These are phyloP conservation scores for Brassicogethes aeneus DNA, from an alignment of 2,888 invertebrate species.

Conservation along the genomic window DNA sequence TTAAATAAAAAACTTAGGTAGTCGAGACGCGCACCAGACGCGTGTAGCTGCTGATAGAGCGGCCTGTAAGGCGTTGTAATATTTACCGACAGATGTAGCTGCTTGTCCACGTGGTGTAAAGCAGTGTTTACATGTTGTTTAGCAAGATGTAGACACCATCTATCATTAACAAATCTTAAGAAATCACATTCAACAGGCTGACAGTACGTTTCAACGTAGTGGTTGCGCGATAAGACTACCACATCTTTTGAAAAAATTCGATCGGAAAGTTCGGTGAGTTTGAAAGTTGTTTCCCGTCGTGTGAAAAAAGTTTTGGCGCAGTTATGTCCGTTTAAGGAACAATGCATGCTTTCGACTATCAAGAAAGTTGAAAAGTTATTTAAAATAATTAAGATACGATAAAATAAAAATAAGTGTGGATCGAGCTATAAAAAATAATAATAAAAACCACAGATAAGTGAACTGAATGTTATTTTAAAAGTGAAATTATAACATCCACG, in stretches of 20 bases:
- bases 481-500: not conserved
- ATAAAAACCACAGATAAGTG: not conserved
- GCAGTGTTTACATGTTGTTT: slow-evolving; percentile 1
- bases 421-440: not conserved
- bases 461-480: not conserved
- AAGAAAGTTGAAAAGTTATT: slow-evolving; percentile 2
- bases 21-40: no score
- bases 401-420: slow-evolving; percentile 1
- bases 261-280: not conserved
- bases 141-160: slow-evolving; percentile 1
- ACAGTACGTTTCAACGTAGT: slow-evolving; percentile 1
- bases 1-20: no score
- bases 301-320: not conserved
- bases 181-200: slow-evolving; percentile 3
- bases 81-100: no score
- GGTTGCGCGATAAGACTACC: slow-evolving; percentile 2
- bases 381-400: slow-evolving; percentile 3
- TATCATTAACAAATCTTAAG: slow-evolving; percentile 3
- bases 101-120: no score
- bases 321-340: not conserved
- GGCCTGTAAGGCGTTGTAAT: no score
- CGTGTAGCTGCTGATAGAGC: no score
- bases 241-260: not conserved
- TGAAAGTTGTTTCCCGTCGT: not conserved
- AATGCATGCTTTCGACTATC: not conserved